These are phyloP conservation scores for Microctonus aethiopoides DNA, from an alignment of 2,888 invertebrate species.

Conservation along the genomic window DNA sequence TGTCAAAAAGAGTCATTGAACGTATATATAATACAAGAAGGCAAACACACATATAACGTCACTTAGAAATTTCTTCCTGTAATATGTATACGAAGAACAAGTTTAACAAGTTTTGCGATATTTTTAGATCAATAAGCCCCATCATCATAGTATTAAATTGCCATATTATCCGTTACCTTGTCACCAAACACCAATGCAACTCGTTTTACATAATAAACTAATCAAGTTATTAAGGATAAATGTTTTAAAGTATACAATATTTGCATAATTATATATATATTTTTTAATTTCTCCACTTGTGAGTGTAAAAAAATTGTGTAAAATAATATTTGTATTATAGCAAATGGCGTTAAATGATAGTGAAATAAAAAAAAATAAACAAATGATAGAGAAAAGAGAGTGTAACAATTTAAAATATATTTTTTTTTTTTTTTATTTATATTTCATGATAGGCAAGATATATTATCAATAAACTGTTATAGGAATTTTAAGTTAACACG, in stretches of 20 bases:
- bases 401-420: background rate
- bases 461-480: constrained; percentile 36
- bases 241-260: background rate
- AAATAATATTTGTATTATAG: background rate
- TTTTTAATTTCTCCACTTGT: too few relatives aligned
- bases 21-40: too few relatives aligned
- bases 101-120: constrained; percentile 7
- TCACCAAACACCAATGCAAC: background rate
- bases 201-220: constrained; percentile 11
- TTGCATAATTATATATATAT: constrained; percentile 11
- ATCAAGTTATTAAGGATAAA: constrained; percentile 15
- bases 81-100: background rate
- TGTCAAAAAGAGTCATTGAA: background rate
- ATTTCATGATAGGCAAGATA: constrained; percentile 14
- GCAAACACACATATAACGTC: background rate
- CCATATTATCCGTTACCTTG: constrained; percentile 5
- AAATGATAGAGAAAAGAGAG: too few relatives aligned
- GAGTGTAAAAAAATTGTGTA: too few relatives aligned
- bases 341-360: background rate
- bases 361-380: too few relatives aligned
- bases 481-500: constrained; percentile 30
- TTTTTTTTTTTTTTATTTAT: background rate
- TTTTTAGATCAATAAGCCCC: constrained; percentile 9
- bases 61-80: background rate
- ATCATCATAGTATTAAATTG: background rate